Evolutionary conservation across 2,797 vertebrate species (phyloP).

Genomic region (Gambusia yucatana): DNA sequence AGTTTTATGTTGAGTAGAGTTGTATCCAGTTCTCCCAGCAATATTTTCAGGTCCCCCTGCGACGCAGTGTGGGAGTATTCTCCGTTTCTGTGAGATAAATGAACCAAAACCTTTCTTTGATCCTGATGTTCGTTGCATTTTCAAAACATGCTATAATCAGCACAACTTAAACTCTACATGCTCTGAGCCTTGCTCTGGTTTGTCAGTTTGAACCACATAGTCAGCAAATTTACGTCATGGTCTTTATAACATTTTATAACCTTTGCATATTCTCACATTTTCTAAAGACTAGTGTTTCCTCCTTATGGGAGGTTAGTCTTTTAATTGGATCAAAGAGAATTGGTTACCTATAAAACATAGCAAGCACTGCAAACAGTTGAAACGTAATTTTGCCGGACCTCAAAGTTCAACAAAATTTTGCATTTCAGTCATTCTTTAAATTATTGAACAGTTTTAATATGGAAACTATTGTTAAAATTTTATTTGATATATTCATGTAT

Average conservation of each 20-base stretch:
- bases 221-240: conserved; percentile 55
- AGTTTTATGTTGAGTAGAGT: conserved; percentile 28
- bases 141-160: conserved; percentile 56
- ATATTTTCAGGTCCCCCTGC: conserved; percentile 40
- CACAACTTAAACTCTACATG: conserved; percentile 43
- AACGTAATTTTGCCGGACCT: not conserved
- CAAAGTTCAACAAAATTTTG: not conserved
- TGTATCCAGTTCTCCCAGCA: conserved; percentile 37
- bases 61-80: conserved; percentile 42
- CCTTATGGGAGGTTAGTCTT: conserved; percentile 7
- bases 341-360: conserved; percentile 1
- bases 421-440: not conserved
- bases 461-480: not conserved
- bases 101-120: conserved; percentile 62
- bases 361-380: not conserved
- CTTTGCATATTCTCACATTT: conserved; percentile 29
- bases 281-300: conserved; percentile 21
- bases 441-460: not conserved
- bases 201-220: conserved; percentile 47
- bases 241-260: conserved; percentile 41
- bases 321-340: conserved; percentile 17
- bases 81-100: conserved; percentile 56
- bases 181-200: conserved; percentile 50
- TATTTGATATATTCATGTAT: not conserved
- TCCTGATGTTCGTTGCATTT: conserved; percentile 56